Evolutionary conservation across 35 echinoderm and acorn worm species (phyloP), one percentile per base, ranked within the genome.

Genomic region (Eucidaris tribuloides): DNA sequence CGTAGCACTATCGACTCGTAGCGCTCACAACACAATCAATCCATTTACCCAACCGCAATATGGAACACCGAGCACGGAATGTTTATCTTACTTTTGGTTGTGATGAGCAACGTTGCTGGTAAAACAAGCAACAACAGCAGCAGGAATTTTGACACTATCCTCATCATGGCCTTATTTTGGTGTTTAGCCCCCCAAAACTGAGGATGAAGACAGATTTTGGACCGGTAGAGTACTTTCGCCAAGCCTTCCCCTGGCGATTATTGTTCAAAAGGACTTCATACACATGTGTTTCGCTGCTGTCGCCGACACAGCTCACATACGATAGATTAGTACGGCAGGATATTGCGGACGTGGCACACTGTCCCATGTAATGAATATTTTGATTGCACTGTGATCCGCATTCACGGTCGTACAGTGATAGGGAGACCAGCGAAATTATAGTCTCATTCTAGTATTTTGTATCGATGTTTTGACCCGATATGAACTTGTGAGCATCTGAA

Each of bases 121-220:
- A 97, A 88, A 89, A 97, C 94, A 40, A 97, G 81, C 81, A 97
- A 63, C 23, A 97, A 46, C 23, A 97, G 55, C 43, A 97, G 68
- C 0, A 97, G 5, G n/a, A 97, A 88, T 59, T 81, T 97, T 44
- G 77, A 80, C 17, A 92, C 39, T 49, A 97, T 81, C 80, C 82
- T 88, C 89, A 91, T 74, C 80, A 80, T 97, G 46, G 29, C 72
- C 65, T 52, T 48, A n/a, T 81, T 80, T 30, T 30, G 11, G 5
- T 25, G 37, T 30, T 80, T 54, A 27, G 55, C 45, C 52, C 27
- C 45, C 9, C 29, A 15, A 30, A 31, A 35, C 22, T 30, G 52
- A 80, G 30, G 77, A 80, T 80, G 24, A 30, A 56, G 52, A 80
- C 23, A 80, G 77, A 80, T 80, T 80, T 80, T 23, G 52, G 77